These are phyloP conservation scores for Oenanthe oenanthe DNA, from an alignment of 2,113 vertebrate species.

Conservation along the genomic window DNA sequence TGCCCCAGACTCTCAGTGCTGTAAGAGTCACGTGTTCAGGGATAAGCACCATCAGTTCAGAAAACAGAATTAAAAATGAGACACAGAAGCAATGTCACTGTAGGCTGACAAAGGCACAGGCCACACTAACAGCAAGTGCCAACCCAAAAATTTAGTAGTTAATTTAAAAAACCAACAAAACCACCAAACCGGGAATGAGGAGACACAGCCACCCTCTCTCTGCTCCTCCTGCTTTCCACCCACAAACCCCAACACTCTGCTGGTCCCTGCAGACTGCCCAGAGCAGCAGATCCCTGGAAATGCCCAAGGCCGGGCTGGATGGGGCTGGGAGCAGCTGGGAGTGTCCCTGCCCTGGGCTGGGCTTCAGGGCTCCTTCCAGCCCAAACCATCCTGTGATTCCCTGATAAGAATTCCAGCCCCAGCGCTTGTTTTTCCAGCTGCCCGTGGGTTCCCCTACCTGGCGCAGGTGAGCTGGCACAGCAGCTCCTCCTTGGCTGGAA, in stretches of 20 bases:
- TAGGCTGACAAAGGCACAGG: accelerated
- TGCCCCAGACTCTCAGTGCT: neutral
- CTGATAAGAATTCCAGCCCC: neutral
- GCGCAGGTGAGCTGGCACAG: accelerated
- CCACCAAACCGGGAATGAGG: neutral
- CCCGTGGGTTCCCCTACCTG: neutral
- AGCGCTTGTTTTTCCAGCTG: neutral
- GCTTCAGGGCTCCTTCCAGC: neutral
- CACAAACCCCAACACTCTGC: neutral
- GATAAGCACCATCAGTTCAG: neutral
- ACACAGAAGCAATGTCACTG: neutral
- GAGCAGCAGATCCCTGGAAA: neutral
- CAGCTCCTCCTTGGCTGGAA: neutral
- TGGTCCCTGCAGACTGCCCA: neutral
- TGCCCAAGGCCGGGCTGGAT: neutral
- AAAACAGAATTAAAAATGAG: neutral
- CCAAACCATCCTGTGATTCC: neutral
- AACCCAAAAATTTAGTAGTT: accelerated
- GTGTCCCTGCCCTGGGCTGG: neutral
- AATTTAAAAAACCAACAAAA: neutral
- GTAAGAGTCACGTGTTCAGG: neutral
- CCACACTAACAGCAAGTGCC: neutral
- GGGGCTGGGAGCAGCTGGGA: neutral
- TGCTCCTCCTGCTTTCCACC: neutral
- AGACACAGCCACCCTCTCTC: neutral